These are phyloP conservation scores for Poecilia latipinna DNA, from an alignment of 2,113 vertebrate genomes.

Conservation along the genomic window DNA sequence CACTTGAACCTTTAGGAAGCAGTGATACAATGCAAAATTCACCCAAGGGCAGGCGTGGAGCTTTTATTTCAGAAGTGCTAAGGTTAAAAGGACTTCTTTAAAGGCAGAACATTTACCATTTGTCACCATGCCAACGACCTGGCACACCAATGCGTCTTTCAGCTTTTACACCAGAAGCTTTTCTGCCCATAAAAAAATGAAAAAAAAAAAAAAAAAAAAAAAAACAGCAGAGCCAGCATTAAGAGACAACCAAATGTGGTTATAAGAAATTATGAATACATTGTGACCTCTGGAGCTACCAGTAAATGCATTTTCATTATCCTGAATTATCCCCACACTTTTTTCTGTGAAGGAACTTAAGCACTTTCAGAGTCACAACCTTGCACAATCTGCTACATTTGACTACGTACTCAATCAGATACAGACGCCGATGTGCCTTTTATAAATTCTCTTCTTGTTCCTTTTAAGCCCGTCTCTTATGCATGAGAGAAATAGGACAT, in stretches of 20 bases:
- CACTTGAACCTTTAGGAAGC: slow-evolving; percentile 44
- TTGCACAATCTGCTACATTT: slow-evolving; percentile 21
- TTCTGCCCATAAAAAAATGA: slow-evolving; percentile 52
- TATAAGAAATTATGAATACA: slow-evolving; percentile 57
- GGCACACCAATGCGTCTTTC: slow-evolving; percentile 52
- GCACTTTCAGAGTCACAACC: slow-evolving; percentile 17
- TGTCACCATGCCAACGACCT: slow-evolving; percentile 66
- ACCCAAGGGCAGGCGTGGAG: slow-evolving; percentile 43
- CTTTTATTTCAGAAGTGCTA: not conserved
- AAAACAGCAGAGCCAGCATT: slow-evolving; percentile 52
- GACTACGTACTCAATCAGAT: slow-evolving; percentile 18
- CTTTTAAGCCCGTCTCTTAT: slow-evolving; percentile 5
- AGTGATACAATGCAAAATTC: slow-evolving; percentile 64
- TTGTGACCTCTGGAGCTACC: slow-evolving; percentile 60
- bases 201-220: slow-evolving; percentile 29
- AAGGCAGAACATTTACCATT: not conserved
- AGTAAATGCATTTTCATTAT: slow-evolving; percentile 54
- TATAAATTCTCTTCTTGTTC: slow-evolving; percentile 25
- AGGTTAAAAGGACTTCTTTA: slow-evolving; percentile 17
- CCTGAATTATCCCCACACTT: slow-evolving; percentile 46
- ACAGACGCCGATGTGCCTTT: slow-evolving; percentile 23
- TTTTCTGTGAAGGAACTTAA: slow-evolving; percentile 35
- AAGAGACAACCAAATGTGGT: slow-evolving; percentile 70
- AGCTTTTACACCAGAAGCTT: slow-evolving; percentile 61
- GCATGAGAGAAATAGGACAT: slow-evolving; percentile 30